Evolutionary conservation across 2,888 invertebrate species (phyloP), one percentile per base, ranked within the genome.

Genomic region (Nemoura dubitans): DNA sequence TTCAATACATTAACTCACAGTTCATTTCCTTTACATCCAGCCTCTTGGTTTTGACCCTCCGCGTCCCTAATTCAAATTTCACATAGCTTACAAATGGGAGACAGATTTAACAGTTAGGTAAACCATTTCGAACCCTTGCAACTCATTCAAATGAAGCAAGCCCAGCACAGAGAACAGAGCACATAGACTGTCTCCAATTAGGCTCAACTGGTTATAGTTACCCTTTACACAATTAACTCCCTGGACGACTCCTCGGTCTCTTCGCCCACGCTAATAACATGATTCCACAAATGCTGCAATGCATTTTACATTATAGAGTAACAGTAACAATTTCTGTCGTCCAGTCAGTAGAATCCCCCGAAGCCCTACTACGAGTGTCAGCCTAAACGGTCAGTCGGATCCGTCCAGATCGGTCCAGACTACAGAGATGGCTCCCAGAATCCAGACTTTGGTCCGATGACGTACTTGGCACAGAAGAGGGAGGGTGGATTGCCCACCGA

Each of bases 21-120:
- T 59, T 59, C 14, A 59, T 21, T 59, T 59, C 59, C 59, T 59
- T 59, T 21, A 3, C 21, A 59, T 59, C 36, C 59, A 59, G 59
- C 3, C 59, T 59, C 16, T 59, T 59, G 59, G 59, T 59, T 14
- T 59, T 59, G 59, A 59, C 59, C 59, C 59, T 59, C 21, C 59
- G 59, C 59, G 14, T 59, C 59, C 21, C 59, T 59, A 59, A 59
- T 59, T 59, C 59, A 7, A 59, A 59, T 59, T 59, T 3, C 59
- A 59, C 59, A 59, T 59, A 59, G 59, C 59, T 59, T 7, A 59
- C 59, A 59, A 14, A 7, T 59, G 59, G 84, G 76, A 83, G 83
- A 84, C 84, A 84, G 84, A 84, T 84, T 84, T 84, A 84, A 84
- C 84, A 76, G 84, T 84, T 84, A 84, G 84, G 84, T 84, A 84